These are phyloP conservation scores for Acholoe squamosa DNA, from an alignment of 2,888 invertebrate species.

Conservation along the genomic window DNA sequence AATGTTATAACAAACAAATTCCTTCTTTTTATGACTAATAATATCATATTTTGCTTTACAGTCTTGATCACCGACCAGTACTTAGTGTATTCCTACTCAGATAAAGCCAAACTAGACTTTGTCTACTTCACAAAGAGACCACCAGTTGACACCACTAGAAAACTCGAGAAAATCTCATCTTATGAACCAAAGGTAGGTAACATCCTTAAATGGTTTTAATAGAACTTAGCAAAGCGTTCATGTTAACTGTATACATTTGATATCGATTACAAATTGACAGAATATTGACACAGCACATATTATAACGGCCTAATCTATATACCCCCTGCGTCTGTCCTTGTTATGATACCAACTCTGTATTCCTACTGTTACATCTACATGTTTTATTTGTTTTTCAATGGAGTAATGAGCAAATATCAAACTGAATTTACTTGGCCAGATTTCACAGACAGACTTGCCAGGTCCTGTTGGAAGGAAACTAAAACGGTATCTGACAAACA, in stretches of 20 bases:
- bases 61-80: constrained; percentile 80
- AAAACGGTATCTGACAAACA: constrained; percentile 85
- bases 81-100: constrained; percentile 80
- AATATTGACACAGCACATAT: too few species aligned
- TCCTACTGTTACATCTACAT: too few species aligned
- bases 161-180: constrained; percentile 81
- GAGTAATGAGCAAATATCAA: background rate
- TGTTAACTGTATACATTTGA: too few species aligned
- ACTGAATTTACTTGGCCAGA: constrained; percentile 80
- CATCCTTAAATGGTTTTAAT: background rate
- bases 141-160: constrained; percentile 77
- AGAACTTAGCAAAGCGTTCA: too few species aligned
- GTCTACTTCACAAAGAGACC: constrained; percentile 81
- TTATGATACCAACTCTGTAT: too few species aligned
- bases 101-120: constrained; percentile 80
- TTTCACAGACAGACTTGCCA: constrained; percentile 84
- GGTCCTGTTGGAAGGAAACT: constrained; percentile 86
- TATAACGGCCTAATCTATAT: too few species aligned
- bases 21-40: too few species aligned
- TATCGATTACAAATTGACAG: too few species aligned
- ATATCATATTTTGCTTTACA: too few species aligned
- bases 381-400: too few species aligned
- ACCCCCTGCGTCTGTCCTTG: too few species aligned
- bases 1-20: too few species aligned
- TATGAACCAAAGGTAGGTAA: constrained; percentile 83